A percentile compares a stretch with the other conserved stretches of the same genome.
Evolutionary conservation across 2,888 invertebrate species (phyloP).

Genomic region (Ophioninae sp.): DNA sequence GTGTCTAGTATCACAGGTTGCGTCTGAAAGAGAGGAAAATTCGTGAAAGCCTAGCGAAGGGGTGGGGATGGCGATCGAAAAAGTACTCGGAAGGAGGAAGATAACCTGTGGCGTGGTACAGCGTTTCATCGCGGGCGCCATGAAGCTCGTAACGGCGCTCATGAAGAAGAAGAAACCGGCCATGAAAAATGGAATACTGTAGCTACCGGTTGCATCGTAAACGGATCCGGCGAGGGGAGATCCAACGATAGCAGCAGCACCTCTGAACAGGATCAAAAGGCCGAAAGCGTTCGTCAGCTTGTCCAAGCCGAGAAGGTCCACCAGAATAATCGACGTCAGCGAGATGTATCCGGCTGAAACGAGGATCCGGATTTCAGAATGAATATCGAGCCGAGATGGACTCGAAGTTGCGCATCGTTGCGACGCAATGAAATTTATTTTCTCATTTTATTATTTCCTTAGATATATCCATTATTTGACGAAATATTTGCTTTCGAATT

Average conservation of each 20-base stretch:
- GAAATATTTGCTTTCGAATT: too few relatives aligned
- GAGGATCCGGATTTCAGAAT: not conserved
- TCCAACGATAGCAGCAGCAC: conserved; percentile 94
- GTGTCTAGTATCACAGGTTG: conserved; percentile 86
- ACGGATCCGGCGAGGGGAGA: conserved; percentile 93
- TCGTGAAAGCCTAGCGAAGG: not conserved
- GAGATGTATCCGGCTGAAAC: conserved; percentile 96
- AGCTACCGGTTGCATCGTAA: conserved; percentile 92
- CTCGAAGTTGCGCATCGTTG: too few relatives aligned
- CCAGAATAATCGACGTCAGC: conserved; percentile 97
- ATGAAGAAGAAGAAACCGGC: conserved; percentile 94
- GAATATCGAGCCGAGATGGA: not conserved
- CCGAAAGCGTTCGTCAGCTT: conserved; percentile 99
- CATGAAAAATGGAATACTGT: conserved; percentile 95
- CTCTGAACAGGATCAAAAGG: conserved; percentile 96
- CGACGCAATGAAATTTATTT: too few relatives aligned
- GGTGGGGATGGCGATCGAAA: not conserved
- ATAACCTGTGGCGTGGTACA: conserved; percentile 79
- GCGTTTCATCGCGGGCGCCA: conserved; percentile 88
- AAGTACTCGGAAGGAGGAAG: not conserved
- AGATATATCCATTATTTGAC: too few relatives aligned
- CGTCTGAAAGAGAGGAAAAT: conserved; percentile 80
- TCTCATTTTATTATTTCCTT: too few relatives aligned
- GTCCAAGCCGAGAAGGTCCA: conserved; percentile 97
- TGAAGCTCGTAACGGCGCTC: conserved; percentile 92